A percentile compares a stretch with the other conserved stretches of the same genome.
Conservation (phyloP, 2,888 invertebrate species). For the Diplazon laetatorius region DNA sequence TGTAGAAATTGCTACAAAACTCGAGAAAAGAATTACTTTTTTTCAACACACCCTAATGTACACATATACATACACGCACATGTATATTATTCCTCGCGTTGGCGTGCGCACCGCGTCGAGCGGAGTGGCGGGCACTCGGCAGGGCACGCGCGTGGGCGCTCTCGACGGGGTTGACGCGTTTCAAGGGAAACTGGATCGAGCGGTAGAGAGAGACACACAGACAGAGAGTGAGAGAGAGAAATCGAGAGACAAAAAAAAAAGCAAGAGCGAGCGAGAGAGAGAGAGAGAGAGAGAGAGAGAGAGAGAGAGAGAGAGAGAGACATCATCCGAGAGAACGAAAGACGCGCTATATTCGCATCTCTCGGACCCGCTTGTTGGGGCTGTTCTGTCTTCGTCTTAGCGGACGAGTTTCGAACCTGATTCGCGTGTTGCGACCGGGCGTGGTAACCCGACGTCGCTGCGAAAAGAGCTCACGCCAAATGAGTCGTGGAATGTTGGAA, state of each 20-base stretch:
- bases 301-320: no score
- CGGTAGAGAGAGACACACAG: no score
- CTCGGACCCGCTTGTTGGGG: conserved; percentile 16
- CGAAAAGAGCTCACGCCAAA: conserved; percentile 62
- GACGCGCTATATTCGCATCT: conserved; percentile 4
- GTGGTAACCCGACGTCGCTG: conserved; percentile 57
- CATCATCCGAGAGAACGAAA: conserved; percentile 34
- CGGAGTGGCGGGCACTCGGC: conserved; percentile 30
- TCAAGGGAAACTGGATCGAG: conserved; percentile 74
- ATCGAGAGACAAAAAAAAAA: no score
- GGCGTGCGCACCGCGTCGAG: conserved; percentile 32
- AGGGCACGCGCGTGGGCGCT: conserved; percentile 70
- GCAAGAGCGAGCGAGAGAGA: no score
- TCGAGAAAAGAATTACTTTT: no score
- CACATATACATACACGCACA: no score
- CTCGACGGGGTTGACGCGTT: conserved; percentile 70
- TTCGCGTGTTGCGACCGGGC: conserved; percentile 60
- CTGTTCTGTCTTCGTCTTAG: conserved; percentile 30
- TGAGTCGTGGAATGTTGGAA: conserved; percentile 72
- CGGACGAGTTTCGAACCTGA: conserved; percentile 63
- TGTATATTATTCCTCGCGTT: not conserved
- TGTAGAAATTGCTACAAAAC: no score
- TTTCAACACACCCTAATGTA: no score
- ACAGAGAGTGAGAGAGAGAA: no score
- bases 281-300: no score